Percentiles rank a stretch among this genome's conserved stretches.
Evolutionary conservation across 1,140 invertebrate genomes (phyloP).

Genomic region (Ylistrum balloti): DNA sequence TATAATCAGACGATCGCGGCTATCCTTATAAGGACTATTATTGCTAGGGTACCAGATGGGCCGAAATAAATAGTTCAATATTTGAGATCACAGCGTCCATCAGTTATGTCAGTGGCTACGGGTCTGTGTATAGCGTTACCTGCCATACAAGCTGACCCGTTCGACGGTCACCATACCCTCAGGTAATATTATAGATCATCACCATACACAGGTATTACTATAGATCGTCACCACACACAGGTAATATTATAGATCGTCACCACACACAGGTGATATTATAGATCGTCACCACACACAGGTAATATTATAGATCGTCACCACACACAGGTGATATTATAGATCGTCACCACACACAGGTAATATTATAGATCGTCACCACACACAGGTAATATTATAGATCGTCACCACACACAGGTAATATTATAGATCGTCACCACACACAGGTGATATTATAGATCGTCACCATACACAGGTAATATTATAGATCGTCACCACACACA

Average conservation of each 20-base stretch:
- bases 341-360: not conserved
- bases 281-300: not conserved
- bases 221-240: not conserved
- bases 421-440: not conserved
- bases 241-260: not conserved
- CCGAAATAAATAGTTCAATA: not conserved
- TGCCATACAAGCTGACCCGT: not conserved
- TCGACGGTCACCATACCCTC: constrained; percentile 7
- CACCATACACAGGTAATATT: too few species aligned
- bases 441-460: not conserved
- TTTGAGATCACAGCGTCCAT: not conserved
- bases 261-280: not conserved
- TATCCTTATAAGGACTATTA: not conserved
- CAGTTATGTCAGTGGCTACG: not conserved
- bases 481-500: not conserved
- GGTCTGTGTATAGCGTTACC: not conserved
- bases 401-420: not conserved
- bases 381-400: not conserved
- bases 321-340: not conserved
- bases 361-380: not conserved
- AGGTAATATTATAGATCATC: not conserved
- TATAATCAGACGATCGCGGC: not conserved
- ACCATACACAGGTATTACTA: not conserved
- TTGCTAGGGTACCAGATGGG: not conserved
- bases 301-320: not conserved